Evolutionary conservation across 2,797 vertebrate species (phyloP).

Genomic region (Selene dorsalis): DNA sequence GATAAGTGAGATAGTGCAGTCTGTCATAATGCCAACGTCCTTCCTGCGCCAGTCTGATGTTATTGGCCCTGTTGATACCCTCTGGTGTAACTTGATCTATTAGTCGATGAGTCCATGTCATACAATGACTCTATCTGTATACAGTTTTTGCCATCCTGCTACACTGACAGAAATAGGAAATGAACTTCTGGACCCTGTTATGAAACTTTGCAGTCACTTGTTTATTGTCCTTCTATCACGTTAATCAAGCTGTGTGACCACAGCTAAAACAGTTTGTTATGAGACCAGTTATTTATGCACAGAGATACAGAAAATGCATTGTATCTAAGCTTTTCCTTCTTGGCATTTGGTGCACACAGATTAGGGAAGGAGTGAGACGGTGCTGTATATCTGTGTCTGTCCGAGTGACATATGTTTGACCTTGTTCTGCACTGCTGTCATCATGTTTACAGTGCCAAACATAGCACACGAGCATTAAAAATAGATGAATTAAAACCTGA

Average conservation of each 20-base stretch:
- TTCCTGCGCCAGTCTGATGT: neutral
- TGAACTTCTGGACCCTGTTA: neutral
- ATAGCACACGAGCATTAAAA: conserved; percentile 40
- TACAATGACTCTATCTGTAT: neutral
- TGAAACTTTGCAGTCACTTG: neutral
- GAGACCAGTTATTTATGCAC: neutral
- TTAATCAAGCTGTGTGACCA: neutral
- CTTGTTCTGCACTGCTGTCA: conserved; percentile 11
- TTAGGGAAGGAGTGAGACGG: neutral
- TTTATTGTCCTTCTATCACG: conserved; percentile 3
- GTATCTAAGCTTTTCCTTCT: neutral
- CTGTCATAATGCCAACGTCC: neutral
- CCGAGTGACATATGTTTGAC: conserved; percentile 23
- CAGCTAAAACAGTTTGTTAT: neutral
- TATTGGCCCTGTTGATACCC: neutral
- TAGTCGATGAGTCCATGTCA: neutral
- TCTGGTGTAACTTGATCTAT: neutral
- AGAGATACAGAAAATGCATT: neutral
- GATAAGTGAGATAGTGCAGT: neutral
- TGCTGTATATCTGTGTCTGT: conserved; percentile 4
- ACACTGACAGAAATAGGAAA: conserved; percentile 12
- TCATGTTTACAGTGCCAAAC: conserved; percentile 23
- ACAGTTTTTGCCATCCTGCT: neutral
- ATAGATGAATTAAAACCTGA: conserved; percentile 51
- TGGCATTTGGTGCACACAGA: neutral